These are phyloP conservation scores for Acronicta aceris DNA, from an alignment of 2,888 invertebrate species.

Conservation along the genomic window DNA sequence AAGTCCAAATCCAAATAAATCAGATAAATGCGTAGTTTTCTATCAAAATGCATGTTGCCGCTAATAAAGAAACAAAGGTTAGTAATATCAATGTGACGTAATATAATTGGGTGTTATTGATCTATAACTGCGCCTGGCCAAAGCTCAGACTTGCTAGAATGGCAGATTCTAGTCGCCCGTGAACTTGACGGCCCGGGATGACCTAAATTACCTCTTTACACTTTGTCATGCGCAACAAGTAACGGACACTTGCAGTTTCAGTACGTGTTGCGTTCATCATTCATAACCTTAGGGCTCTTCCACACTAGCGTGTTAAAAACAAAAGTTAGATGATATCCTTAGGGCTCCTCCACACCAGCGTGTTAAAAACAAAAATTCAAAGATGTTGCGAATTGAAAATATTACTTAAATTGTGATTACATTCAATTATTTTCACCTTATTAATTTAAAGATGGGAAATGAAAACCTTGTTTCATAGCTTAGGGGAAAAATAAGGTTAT, in stretches of 20 bases:
- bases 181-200: background rate
- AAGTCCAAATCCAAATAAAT: too few species aligned
- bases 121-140: background rate
- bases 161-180: background rate
- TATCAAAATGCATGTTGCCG: background rate
- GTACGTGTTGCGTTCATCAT: slow-evolving; percentile 12
- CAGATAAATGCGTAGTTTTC: too few species aligned
- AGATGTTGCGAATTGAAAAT: too few species aligned
- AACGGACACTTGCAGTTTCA: slow-evolving; percentile 2
- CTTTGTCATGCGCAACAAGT: slow-evolving; percentile 32
- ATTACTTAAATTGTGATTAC: too few species aligned
- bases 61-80: background rate
- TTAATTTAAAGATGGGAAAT: too few species aligned
- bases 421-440: too few species aligned
- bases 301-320: background rate
- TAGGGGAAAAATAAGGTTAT: too few species aligned
- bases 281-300: background rate
- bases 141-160: background rate
- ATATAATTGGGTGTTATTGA: background rate
- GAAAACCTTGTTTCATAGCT: too few species aligned
- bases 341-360: too few species aligned
- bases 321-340: background rate
- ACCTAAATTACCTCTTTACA: slow-evolving; percentile 2
- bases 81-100: background rate
- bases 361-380: too few species aligned